Percentiles rank a stretch among this genome's conserved stretches.
Evolutionary conservation across 2,113 vertebrate genomes (phyloP).

Genomic region (Ardeotis arabs): DNA sequence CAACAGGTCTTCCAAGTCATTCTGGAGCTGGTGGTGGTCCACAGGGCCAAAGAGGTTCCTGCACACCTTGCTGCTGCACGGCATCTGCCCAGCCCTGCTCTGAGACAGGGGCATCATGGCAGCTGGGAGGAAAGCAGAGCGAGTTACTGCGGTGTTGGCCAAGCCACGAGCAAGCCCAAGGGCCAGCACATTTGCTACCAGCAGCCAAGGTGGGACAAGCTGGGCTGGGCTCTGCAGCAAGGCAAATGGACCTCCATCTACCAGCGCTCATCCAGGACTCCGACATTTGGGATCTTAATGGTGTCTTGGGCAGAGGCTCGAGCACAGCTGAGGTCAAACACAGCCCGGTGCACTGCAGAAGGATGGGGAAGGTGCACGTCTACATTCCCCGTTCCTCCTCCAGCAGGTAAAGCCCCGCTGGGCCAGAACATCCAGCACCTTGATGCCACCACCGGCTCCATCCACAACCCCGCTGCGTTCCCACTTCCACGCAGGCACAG

Average conservation of each 20-base stretch:
- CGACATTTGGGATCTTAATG: not conserved
- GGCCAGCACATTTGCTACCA: not conserved
- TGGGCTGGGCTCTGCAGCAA: not conserved
- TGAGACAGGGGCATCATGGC: slow-evolving; percentile 72
- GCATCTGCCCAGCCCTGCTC: slow-evolving; percentile 10
- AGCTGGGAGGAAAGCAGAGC: slow-evolving; percentile 15
- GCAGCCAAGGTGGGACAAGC: not conserved
- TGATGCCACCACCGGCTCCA: rapidly evolving
- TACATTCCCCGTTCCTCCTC: not conserved
- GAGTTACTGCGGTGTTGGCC: not conserved
- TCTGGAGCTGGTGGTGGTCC: slow-evolving; percentile 82
- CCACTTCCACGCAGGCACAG: not conserved
- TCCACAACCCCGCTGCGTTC: not conserved
- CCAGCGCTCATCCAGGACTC: not conserved
- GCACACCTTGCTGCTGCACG: slow-evolving; percentile 69
- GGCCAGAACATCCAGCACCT: not conserved
- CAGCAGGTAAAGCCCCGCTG: not conserved
- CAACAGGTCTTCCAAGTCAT: slow-evolving; percentile 72
- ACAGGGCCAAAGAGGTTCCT: slow-evolving; percentile 88
- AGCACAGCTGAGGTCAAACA: not conserved
- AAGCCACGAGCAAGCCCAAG: not conserved
- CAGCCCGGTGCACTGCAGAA: rapidly evolving
- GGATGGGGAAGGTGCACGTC: not conserved
- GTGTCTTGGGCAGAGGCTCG: not conserved
- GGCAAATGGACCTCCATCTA: not conserved